Evolutionary conservation across 2,797 vertebrate genomes (phyloP).

Genomic region (Chromobotia macracanthus): DNA sequence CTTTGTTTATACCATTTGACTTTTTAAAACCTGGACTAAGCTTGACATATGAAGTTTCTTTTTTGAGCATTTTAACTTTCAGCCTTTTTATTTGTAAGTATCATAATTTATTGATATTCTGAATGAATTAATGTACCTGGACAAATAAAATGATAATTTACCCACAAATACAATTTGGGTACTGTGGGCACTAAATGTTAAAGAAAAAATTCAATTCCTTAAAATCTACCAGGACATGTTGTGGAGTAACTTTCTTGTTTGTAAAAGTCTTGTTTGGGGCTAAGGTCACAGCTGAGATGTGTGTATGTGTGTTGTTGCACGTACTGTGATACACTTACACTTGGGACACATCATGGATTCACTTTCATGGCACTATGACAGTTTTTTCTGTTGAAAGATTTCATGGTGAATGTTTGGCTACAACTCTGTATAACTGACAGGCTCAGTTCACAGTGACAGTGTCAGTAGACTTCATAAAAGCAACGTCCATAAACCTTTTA

Average conservation of each 20-base stretch:
- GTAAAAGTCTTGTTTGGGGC: neutral
- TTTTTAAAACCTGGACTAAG: neutral
- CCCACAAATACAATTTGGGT: no score
- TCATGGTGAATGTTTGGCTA: slow-evolving; percentile 24
- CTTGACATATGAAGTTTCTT: neutral
- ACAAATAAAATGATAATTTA: no score
- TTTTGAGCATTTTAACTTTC: no score
- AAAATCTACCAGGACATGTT: no score
- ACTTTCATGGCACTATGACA: slow-evolving; percentile 24
- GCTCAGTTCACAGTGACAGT: slow-evolving; percentile 7
- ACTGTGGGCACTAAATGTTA: no score
- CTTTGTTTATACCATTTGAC: neutral
- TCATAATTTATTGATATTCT: no score
- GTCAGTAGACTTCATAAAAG: slow-evolving; percentile 28
- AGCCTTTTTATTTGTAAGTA: no score
- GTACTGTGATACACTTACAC: slow-evolving; percentile 7
- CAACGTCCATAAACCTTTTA: slow-evolving; percentile 9
- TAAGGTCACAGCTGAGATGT: slow-evolving; percentile 38
- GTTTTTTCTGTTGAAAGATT: slow-evolving; percentile 8
- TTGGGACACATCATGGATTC: slow-evolving; percentile 30
- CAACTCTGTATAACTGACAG: slow-evolving; percentile 38
- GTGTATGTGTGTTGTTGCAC: neutral
- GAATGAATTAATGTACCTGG: no score
- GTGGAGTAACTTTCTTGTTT: no score
- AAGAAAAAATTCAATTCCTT: no score